Evolutionary conservation across 2,797 vertebrate genomes (phyloP), one percentile per base, ranked within the genome.

Genomic region (Poecilia wingei): DNA sequence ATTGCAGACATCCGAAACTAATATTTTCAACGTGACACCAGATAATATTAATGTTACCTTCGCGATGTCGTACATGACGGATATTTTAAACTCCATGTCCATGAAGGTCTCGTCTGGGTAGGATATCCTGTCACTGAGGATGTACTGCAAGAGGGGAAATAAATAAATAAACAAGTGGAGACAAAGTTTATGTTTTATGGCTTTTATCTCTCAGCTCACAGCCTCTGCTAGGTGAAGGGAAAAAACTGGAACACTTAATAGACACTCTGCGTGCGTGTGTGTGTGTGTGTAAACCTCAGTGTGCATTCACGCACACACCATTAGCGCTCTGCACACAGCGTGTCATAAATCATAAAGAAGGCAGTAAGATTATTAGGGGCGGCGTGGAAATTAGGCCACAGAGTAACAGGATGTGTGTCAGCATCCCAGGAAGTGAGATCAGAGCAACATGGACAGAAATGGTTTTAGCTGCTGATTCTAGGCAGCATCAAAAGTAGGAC

Each of bases 31-130:
- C 7, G 13, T 70, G 9, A 33, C 36, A 41, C 59, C 14, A 64
- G 18, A 6, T 3, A 10, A 66, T 22, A 10, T 43, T 8, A 71
- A 33, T 1, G 43, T 14, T 92, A 98, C 98, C 97, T 99, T 99
- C 80, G 97, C 97, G 79, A 99, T 97, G 90, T 99, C 98, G 31
- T 98, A 97, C 96, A 99, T 96, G 87, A 99, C 96, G 0, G 98
- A 99, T 88, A 98, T 97, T 94, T 98, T 99, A 92, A 98, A 99
- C 87, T 99, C 98, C 97, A 96, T 97, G 72, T 99, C 98, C 98
- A 99, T 98, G 94, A 99, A 98, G 0, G 97, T 97, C 74, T 96
- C 97, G 2, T 99, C 97, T 14, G 98, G 98, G 80, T 99, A 99
- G 51, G 98, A 98, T 89, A 99, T 97, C 85, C 93, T 96, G 93